phyloP scores from a whole-genome alignment of 2,113 vertebrate genomes.

The Hymenochirus boettgeri region DNA sequence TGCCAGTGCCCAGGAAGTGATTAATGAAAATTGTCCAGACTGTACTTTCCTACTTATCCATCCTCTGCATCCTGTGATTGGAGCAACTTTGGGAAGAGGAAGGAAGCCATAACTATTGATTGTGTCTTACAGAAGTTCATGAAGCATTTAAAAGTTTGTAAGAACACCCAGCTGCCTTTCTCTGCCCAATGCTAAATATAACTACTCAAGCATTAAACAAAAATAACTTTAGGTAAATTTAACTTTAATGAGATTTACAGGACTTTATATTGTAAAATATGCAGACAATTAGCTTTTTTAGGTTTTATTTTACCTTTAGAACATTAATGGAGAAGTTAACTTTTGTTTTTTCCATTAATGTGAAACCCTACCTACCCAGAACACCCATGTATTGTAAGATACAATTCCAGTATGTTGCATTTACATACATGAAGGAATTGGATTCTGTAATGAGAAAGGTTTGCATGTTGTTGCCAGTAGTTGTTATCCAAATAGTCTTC shows the following conservation, averaged over 20 bases:
- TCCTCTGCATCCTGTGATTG: constrained; percentile 12
- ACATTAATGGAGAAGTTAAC: too few species aligned
- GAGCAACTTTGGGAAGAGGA: constrained; percentile 8
- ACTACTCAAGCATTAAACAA: constrained; percentile 31
- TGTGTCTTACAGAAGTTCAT: constrained; percentile 28
- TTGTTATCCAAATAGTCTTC: too few species aligned
- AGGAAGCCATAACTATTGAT: constrained; percentile 36
- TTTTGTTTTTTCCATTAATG: too few species aligned
- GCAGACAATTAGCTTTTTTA: constrained; percentile 40
- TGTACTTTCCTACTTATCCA: constrained; percentile 28
- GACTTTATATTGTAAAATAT: constrained; percentile 40
- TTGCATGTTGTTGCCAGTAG: too few species aligned
- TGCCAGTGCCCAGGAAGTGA: constrained; percentile 25
- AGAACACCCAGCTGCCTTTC: constrained; percentile 22
- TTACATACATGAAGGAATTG: too few species aligned
- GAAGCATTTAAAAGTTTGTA: constrained; percentile 9
- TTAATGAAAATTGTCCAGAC: constrained; percentile 32
- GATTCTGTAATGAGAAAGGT: too few species aligned
- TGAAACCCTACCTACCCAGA: too few species aligned
- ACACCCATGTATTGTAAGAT: too few species aligned
- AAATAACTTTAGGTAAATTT: constrained; percentile 41
- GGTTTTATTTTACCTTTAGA: too few species aligned
- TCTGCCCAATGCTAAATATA: constrained; percentile 34
- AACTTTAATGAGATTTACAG: constrained; percentile 35
- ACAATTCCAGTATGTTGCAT: too few species aligned